These are phyloP conservation scores for Trachythela sp. DNA, from an alignment of 64 coral and sea anemone species.

Conservation along the genomic window DNA sequence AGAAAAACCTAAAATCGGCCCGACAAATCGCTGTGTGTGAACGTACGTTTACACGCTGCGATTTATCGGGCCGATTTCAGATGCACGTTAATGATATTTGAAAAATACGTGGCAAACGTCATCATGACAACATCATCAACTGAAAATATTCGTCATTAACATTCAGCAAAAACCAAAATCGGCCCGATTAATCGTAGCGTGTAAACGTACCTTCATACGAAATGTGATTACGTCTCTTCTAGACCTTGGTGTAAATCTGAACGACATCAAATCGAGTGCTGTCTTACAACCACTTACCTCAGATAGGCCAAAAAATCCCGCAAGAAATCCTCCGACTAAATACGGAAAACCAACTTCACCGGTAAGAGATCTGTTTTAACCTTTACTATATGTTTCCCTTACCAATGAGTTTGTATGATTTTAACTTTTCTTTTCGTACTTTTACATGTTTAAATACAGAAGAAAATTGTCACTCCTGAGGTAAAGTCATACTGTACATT, in stretches of 20 bases:
- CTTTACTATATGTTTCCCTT: background rate
- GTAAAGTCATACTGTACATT: background rate
- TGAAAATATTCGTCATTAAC: too few relatives aligned
- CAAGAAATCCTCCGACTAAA: background rate
- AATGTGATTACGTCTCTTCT: background rate
- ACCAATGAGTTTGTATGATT: background rate
- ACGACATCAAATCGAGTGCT: slow-evolving; percentile 6
- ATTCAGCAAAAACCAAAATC: too few relatives aligned
- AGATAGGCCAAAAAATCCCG: background rate
- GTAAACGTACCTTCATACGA: too few relatives aligned
- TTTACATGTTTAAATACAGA: background rate
- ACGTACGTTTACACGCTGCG: too few relatives aligned
- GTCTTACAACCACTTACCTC: background rate
- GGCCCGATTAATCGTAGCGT: too few relatives aligned
- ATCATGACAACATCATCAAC: too few relatives aligned
- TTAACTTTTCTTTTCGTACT: background rate
- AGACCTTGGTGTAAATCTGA: slow-evolving; percentile 1
- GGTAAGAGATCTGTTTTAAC: background rate
- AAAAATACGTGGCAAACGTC: too few relatives aligned
- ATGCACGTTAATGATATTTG: too few relatives aligned
- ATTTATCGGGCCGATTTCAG: too few relatives aligned
- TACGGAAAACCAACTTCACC: background rate
- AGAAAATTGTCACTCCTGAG: background rate
- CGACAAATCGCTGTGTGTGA: too few relatives aligned
- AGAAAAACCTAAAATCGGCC: too few relatives aligned